Conservation (phyloP, 1,140 invertebrate species). For the Sycophaga agraensis region DNA sequence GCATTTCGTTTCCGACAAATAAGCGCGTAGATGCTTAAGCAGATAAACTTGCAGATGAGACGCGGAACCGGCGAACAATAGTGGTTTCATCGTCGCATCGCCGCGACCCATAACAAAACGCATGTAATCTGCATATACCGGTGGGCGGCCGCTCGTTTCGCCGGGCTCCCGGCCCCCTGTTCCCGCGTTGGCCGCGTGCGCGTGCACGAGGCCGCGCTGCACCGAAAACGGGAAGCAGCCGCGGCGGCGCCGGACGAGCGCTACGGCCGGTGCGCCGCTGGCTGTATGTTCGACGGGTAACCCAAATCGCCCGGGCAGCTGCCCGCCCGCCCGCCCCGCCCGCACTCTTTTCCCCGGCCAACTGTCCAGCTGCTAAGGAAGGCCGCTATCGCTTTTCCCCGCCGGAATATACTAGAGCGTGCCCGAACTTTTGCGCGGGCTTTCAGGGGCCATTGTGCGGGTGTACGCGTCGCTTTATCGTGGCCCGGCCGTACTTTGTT, state of each 20-base stretch:
- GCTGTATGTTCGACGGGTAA: constrained; percentile 24
- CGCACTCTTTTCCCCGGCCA: no score
- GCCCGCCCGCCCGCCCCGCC: no score
- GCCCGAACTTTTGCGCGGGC: no score
- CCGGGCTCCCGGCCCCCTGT: no score
- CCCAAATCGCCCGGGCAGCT: constrained; percentile 9
- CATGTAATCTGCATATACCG: constrained; percentile 23
- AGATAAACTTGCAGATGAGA: constrained; percentile 31
- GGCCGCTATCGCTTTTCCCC: no score
- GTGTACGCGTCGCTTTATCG: no score
- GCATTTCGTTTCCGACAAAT: constrained; percentile 23
- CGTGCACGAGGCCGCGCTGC: neutral
- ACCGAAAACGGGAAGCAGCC: neutral
- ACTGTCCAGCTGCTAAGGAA: no score
- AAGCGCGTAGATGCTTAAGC: constrained; percentile 23
- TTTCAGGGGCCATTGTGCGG: no score
- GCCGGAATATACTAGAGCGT: neutral
- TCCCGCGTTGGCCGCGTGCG: neutral
- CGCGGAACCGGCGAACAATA: constrained; percentile 17
- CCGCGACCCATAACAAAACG: constrained; percentile 24
- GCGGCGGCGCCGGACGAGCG: neutral
- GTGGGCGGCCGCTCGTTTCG: neutral
- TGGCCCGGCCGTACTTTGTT: no score
- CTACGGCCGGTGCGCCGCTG: neutral
- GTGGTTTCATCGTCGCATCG: constrained; percentile 13